phyloP scores from a whole-genome alignment of 1,140 invertebrate genomes.

The Lanistes nyassanus region DNA sequence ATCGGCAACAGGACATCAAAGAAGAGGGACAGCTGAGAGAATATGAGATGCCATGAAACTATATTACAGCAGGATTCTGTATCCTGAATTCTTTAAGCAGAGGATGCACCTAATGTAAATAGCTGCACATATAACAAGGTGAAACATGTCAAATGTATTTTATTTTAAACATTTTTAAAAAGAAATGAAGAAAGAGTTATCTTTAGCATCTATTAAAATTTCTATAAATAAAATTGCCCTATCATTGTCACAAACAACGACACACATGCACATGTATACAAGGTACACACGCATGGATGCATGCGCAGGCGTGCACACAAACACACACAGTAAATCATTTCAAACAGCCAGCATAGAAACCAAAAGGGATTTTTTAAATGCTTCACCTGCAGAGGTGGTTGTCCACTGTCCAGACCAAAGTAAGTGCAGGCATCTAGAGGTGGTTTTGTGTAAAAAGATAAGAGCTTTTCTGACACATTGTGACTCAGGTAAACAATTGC shows the following conservation, averaged over 20 bases:
- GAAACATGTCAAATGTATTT: no score
- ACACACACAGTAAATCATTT: background rate
- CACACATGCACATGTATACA: background rate
- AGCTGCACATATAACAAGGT: background rate
- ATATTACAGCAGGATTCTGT: background rate
- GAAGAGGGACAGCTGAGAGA: constrained; percentile 68
- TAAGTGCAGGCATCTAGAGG: constrained; percentile 70
- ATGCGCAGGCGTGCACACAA: background rate
- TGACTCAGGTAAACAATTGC: constrained; percentile 66
- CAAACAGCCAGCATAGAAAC: no score
- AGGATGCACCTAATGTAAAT: no score
- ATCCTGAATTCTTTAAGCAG: background rate
- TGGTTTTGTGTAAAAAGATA: constrained; percentile 65
- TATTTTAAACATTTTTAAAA: no score
- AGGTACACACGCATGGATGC: background rate
- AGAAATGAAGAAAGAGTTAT: no score
- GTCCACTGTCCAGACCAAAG: constrained; percentile 69
- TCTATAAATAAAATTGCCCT: background rate
- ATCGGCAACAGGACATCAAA: constrained; percentile 70
- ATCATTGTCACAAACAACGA: background rate
- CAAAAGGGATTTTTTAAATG: no score
- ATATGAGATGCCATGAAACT: constrained; percentile 1
- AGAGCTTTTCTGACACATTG: constrained; percentile 64
- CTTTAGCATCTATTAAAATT: no score
- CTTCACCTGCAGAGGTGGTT: constrained; percentile 67